Percentiles rank a stretch among this genome's conserved stretches.
Evolutionary conservation across 2,113 vertebrate species (phyloP).

Genomic region (Oryzias curvinotus): DNA sequence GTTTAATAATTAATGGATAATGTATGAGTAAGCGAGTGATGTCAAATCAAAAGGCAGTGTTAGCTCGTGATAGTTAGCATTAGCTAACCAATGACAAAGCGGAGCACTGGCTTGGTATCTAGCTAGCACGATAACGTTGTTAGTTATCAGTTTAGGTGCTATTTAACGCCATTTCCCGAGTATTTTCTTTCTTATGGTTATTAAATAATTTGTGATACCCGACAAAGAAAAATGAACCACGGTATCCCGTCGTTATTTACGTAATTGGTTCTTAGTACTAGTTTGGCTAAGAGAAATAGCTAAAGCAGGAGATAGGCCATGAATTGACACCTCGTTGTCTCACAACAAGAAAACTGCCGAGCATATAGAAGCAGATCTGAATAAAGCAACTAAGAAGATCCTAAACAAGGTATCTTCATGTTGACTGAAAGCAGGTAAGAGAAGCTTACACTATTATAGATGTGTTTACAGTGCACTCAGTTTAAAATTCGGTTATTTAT

Average conservation of each 20-base stretch:
- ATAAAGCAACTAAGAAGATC: constrained; percentile 12
- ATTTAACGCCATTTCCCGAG: background rate
- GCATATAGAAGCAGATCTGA: background rate
- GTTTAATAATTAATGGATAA: background rate
- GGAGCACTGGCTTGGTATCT: constrained; percentile 13
- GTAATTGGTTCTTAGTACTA: constrained; percentile 13
- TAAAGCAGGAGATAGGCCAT: constrained; percentile 41
- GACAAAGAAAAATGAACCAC: constrained; percentile 14
- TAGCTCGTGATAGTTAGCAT: constrained; percentile 19
- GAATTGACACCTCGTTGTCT: constrained; percentile 6
- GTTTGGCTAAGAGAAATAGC: constrained; percentile 5
- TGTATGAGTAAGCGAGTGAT: background rate
- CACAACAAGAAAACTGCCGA: constrained; percentile 9
- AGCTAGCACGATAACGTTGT: constrained; percentile 5
- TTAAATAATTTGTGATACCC: background rate
- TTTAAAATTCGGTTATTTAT: background rate
- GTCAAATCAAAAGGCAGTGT: constrained; percentile 1
- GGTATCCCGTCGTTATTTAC: background rate
- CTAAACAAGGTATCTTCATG: constrained; percentile 53
- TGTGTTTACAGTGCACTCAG: too few relatives aligned
- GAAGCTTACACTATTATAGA: background rate
- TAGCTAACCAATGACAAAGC: constrained; percentile 38
- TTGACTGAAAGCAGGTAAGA: constrained; percentile 79
- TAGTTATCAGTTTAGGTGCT: background rate
- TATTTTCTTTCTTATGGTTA: background rate